A percentile compares a stretch with the other conserved stretches of the same genome.
Evolutionary conservation across 2,797 vertebrate genomes (phyloP).

Genomic region (Mallotus villosus): DNA sequence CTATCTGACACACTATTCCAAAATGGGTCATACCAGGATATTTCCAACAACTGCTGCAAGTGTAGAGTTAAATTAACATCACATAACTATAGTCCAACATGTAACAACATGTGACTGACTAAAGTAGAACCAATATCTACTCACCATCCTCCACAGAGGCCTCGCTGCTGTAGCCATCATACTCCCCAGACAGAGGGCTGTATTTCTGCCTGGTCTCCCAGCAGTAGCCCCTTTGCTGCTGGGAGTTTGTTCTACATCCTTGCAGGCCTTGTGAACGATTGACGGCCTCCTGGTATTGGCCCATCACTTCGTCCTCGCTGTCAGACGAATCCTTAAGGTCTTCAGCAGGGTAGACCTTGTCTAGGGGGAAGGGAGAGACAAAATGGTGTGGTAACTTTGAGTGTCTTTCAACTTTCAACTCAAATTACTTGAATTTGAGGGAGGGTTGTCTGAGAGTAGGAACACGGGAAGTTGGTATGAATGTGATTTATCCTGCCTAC

Average conservation of each 20-base stretch:
- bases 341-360: constrained; percentile 81
- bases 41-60: no score
- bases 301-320: constrained; percentile 93
- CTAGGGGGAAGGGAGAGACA: constrained; percentile 60
- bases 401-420: constrained; percentile 19
- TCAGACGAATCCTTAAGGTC: constrained; percentile 90
- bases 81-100: no score
- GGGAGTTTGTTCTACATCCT: constrained; percentile 67
- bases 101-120: neutral
- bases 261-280: constrained; percentile 85
- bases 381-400: neutral
- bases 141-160: constrained; percentile 91
- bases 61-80: no score
- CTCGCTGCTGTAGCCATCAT: constrained; percentile 95
- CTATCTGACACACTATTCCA: constrained; percentile 52
- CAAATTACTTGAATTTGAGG: no score
- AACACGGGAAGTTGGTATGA: neutral
- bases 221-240: constrained; percentile 79
- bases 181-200: constrained; percentile 87
- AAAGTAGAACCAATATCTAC: constrained; percentile 40
- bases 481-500: neutral
- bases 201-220: constrained; percentile 95
- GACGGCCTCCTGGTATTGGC: constrained; percentile 93
- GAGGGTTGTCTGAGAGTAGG: neutral
- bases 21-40: constrained; percentile 38